Percentiles rank a stretch among this genome's conserved stretches.
Conservation (phyloP, 2,113 vertebrate genomes). For the Aramus guarauna region DNA sequence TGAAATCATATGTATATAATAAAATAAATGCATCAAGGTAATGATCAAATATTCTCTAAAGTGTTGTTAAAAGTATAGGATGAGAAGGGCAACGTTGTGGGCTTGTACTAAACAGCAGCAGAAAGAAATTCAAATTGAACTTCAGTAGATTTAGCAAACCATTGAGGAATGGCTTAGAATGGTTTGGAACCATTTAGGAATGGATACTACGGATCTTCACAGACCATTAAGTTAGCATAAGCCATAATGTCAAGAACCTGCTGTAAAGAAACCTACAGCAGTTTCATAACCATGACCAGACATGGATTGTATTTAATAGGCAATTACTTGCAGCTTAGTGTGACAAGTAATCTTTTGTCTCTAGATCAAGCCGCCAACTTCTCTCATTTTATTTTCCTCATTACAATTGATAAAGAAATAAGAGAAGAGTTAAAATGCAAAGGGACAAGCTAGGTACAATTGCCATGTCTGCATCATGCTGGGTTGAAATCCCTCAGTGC, state of each 20-base stretch:
- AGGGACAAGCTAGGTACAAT: not conserved
- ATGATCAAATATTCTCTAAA: not conserved
- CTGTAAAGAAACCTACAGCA: not conserved
- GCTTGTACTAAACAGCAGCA: not conserved
- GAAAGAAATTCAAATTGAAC: not conserved
- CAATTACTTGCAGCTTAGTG: not conserved
- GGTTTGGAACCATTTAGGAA: not conserved
- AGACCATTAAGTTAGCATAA: not conserved
- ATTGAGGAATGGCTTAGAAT: not conserved
- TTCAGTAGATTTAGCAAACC: not conserved
- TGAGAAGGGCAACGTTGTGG: fast-evolving
- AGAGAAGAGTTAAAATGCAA: not conserved
- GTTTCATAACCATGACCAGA: not conserved
- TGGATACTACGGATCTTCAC: not conserved
- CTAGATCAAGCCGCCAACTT: not conserved
- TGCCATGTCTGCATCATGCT: not conserved
- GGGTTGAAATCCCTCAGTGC: not conserved
- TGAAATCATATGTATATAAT: not conserved
- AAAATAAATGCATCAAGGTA: not conserved
- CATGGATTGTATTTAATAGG: not conserved
- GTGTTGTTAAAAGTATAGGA: not conserved
- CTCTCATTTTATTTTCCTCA: not conserved
- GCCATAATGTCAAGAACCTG: not conserved
- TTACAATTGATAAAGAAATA: not conserved
- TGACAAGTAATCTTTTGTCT: not conserved